Evolutionary conservation across 1,140 invertebrate species (phyloP).

Genomic region (Probaryconus sp.): DNA sequence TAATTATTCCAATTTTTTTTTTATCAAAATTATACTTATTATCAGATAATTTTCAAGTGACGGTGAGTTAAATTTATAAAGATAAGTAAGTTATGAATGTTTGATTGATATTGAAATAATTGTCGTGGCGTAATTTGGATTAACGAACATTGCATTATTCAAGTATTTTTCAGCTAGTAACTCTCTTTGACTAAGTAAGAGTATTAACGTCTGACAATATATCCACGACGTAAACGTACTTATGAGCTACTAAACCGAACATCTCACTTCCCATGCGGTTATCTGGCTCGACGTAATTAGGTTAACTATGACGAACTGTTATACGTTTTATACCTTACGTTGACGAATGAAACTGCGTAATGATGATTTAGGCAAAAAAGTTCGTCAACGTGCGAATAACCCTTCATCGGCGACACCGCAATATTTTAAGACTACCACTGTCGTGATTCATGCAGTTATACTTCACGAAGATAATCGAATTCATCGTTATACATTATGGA

Average conservation of each 20-base stretch:
- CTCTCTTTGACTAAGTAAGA: constrained; percentile 5
- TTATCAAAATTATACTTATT: too few relatives aligned
- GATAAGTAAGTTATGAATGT: too few relatives aligned
- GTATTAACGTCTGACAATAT: constrained; percentile 39
- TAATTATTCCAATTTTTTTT: too few relatives aligned
- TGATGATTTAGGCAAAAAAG: constrained; percentile 45
- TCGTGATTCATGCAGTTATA: constrained; percentile 5
- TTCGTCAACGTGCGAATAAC: too few relatives aligned
- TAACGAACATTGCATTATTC: constrained; percentile 41
- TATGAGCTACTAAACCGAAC: constrained; percentile 45
- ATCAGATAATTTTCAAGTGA: too few relatives aligned
- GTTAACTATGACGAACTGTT: constrained; percentile 68
- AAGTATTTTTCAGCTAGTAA: constrained; percentile 46
- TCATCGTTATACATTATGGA: neutral
- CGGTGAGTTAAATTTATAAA: too few relatives aligned
- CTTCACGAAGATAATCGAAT: neutral
- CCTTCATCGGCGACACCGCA: too few relatives aligned
- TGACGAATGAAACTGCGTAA: constrained; percentile 43
- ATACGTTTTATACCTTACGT: constrained; percentile 48
- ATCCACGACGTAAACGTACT: constrained; percentile 39
- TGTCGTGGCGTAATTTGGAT: constrained; percentile 4
- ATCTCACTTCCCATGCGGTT: constrained; percentile 43
- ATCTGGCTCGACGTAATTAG: constrained; percentile 64
- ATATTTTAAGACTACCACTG: too few relatives aligned
- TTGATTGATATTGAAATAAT: neutral